Percentiles rank a stretch among this genome's conserved stretches.
These are phyloP conservation scores for Agrochola macilenta DNA, from an alignment of 2,888 invertebrate genomes.

Conservation along the genomic window DNA sequence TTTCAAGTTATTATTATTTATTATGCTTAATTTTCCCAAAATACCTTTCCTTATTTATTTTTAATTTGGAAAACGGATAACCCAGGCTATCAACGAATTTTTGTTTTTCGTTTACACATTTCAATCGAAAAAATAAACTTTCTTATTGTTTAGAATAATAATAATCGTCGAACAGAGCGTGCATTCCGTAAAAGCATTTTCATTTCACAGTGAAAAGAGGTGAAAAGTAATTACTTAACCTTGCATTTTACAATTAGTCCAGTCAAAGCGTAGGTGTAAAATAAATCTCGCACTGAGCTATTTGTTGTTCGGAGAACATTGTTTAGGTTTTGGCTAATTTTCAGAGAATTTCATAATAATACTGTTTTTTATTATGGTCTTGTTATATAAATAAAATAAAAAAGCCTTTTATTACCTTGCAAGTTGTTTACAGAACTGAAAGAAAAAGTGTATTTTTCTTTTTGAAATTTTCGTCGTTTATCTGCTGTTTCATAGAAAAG, in stretches of 20 bases:
- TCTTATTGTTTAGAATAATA: neutral
- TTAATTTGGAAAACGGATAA: neutral
- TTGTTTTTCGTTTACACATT: neutral
- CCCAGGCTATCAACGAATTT: neutral
- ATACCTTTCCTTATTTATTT: neutral
- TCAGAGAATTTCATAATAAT: constrained; percentile 11
- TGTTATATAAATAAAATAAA: neutral
- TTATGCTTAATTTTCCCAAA: too few species aligned
- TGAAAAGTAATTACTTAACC: constrained; percentile 15
- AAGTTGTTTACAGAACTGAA: too few species aligned
- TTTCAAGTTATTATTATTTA: too few species aligned
- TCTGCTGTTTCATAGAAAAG: too few species aligned
- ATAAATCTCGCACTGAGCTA: constrained; percentile 23
- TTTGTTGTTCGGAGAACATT: constrained; percentile 23
- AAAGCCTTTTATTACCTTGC: too few species aligned
- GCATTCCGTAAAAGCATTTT: constrained; percentile 3
- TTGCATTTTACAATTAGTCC: constrained; percentile 28
- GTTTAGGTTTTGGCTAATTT: constrained; percentile 28
- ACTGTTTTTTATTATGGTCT: constrained; percentile 25
- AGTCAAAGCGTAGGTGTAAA: constrained; percentile 36
- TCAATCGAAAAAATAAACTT: neutral
- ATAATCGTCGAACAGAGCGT: neutral
- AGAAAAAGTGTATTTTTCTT: too few species aligned
- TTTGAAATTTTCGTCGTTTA: too few species aligned
- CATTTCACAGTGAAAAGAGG: constrained; percentile 1